Evolutionary conservation across 2,797 vertebrate species (phyloP), one percentile per base, ranked within the genome.

Genomic region (Epinephelus awoara): DNA sequence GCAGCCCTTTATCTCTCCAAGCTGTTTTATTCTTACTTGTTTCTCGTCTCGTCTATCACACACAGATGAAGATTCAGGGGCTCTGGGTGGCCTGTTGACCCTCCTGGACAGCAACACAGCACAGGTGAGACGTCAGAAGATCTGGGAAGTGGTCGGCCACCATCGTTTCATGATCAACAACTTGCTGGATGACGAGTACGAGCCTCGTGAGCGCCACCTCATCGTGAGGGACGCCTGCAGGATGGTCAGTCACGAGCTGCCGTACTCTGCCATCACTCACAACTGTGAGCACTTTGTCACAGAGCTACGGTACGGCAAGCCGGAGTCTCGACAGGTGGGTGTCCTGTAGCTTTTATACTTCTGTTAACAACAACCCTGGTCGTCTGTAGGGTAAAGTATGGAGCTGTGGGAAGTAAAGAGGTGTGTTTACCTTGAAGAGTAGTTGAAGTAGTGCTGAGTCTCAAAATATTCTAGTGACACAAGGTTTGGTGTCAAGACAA

Each of bases 281-380:
- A 97, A 97, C 93, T 97, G 96, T 4, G 96, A 97, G 82, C 96
- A 97, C 86, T 96, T 97, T 8, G 96, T 91, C 46, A 96, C 93
- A 0, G 72, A 90, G n/a, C 90, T 97, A 25, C 93, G 96, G 63
- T 96, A 96, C 0, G 94, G 94, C 1, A 82, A 89, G 7, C 0
- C 93, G 12, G 87, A 92, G 78, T 96, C 95, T 0, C 89, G 89
- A 38, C 96, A 97, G 94, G 96, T 96, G 59, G 47, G 88, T 29
- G 0, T 5, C 6, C 21, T 21, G 6, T 34, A 7, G 2, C 11
- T 23, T 12, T 49, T 1, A 44, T 19, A 23, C 14, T 18, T 6
- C 17, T 67, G 9, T 25, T 21, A 17, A 57, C 2, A 47, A n/a
- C 34, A 54, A 11, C 0, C 27, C n/a, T 44, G 58, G 12, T 62